These are phyloP conservation scores for Gymnobelideus leadbeateri DNA, from an alignment of 2,113 vertebrate species.

Conservation along the genomic window DNA sequence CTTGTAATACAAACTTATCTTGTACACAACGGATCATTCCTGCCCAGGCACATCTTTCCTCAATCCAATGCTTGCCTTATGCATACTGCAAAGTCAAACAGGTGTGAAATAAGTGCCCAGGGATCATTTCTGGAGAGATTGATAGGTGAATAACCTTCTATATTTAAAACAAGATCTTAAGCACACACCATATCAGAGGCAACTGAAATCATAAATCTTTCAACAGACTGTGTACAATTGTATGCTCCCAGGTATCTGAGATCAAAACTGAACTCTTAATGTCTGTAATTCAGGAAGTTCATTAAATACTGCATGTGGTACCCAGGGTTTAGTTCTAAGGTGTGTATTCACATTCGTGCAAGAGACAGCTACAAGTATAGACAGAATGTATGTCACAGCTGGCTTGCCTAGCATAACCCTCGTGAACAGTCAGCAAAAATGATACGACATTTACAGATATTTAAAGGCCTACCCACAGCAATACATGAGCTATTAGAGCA, in stretches of 20 bases:
- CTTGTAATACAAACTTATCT: conserved; percentile 39
- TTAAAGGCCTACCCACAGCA: conserved; percentile 55
- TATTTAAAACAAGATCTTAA: conserved; percentile 61
- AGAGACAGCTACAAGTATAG: conserved; percentile 58
- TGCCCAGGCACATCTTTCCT: conserved; percentile 2
- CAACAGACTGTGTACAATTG: conserved; percentile 51
- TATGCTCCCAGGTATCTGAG: conserved; percentile 43
- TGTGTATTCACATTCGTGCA: conserved; percentile 51
- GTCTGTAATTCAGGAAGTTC: conserved; percentile 54
- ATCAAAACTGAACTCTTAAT: conserved; percentile 40
- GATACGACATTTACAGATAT: conserved; percentile 63
- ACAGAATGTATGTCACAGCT: conserved; percentile 63
- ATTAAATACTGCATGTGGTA: conserved; percentile 30
- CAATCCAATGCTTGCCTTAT: conserved; percentile 17
- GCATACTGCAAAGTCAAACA: conserved; percentile 38
- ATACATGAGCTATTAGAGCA: conserved; percentile 58
- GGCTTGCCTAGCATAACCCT: conserved; percentile 39
- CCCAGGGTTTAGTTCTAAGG: conserved; percentile 60
- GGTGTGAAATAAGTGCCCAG: conserved; percentile 44
- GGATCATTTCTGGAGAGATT: conserved; percentile 16
- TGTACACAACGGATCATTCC: background rate
- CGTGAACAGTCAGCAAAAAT: conserved; percentile 72
- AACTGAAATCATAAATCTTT: conserved; percentile 55
- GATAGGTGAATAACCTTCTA: conserved; percentile 38
- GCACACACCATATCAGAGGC: conserved; percentile 48